phyloP scores from a whole-genome alignment of 2,888 invertebrate genomes.

The Pterostichus madidus region DNA sequence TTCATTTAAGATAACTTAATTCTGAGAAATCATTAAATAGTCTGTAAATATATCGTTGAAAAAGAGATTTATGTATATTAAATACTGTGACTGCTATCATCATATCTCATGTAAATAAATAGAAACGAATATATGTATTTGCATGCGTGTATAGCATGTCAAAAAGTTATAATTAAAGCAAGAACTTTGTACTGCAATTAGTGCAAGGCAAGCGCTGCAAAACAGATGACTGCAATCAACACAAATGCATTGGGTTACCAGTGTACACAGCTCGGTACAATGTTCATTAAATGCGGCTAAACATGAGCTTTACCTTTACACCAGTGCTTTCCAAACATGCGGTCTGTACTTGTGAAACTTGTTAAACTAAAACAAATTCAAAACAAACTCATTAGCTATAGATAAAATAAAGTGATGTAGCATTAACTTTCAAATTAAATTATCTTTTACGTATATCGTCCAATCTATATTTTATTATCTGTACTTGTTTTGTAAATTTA shows the following conservation, averaged over 20 bases:
- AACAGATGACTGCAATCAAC: slow-evolving; percentile 3
- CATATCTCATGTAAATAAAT: slow-evolving; percentile 38
- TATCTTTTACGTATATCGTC: too few relatives aligned
- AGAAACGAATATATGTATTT: slow-evolving; percentile 13
- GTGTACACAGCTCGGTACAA: background rate
- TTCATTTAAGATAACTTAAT: slow-evolving; percentile 7
- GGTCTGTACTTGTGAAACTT: too few relatives aligned
- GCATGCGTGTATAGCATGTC: background rate
- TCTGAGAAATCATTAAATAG: background rate
- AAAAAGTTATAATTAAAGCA: slow-evolving; percentile 11
- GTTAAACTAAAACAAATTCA: too few relatives aligned
- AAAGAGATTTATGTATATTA: slow-evolving; percentile 31
- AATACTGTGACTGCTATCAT: slow-evolving; percentile 20
- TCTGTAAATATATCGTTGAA: background rate
- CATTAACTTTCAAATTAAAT: too few relatives aligned
- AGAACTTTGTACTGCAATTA: slow-evolving; percentile 5
- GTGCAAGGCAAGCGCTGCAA: background rate
- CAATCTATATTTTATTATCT: too few relatives aligned
- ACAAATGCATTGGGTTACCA: slow-evolving; percentile 1
- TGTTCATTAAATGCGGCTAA: slow-evolving; percentile 3
- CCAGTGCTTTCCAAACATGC: background rate
- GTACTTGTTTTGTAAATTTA: too few relatives aligned
- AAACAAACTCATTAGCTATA: too few relatives aligned
- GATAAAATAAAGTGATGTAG: too few relatives aligned
- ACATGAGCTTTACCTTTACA: background rate